Base-by-base conservation (phyloP, 2,888 invertebrate species). In the Miltochrista miniata region DNA sequence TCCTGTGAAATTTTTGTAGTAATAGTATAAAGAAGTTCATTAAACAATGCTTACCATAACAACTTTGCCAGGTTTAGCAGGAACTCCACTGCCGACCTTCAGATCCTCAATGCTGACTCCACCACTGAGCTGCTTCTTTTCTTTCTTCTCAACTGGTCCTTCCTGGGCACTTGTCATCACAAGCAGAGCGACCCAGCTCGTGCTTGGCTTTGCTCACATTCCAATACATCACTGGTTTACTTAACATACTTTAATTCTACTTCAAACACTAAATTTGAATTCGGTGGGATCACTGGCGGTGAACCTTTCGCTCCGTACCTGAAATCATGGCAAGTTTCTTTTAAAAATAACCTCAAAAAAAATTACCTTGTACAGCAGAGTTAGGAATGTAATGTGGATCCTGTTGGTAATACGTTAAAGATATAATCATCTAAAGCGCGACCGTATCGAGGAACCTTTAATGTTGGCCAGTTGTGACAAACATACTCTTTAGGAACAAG, bases 231-330 rank as follows among this genome's bases (percentile, higher is more conserved):
- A 68, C 61, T 56, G 58, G 49, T 69, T 88, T 92, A 96, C 81
- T 94, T 94, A 59, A 97, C 94, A 79, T 94, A 94, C 83, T 96
- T 97, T 51, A 98, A 90, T 89, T 98, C 98, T 37, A 98, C 96
- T 70, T 98, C 98, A 81, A 98, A 98, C 10, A 96, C 93, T 63
- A 98, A 92, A 10, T 96, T 96, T 41, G 96, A 94, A 83, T 98
- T 97, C 37, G 96, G 95, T 54, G 98, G 98, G 82, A 98, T 98
- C 0, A 94, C 94, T 72, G 97, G 97, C 0, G 96, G 96, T 0
- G 95, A 94, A 36, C 97, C 97, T 82, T 95, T 95, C 18, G 92
- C 90, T 48, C 96, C 96, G 71, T 96, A 95, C 54, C 95, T 95
- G 87, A 37, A 53, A 45, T 11, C 10, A 45, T 82, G 57, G 61